Evolutionary conservation across 2,888 invertebrate species (phyloP), one percentile per base, ranked within the genome.

Genomic region (Caenorhabditis sp.): DNA sequence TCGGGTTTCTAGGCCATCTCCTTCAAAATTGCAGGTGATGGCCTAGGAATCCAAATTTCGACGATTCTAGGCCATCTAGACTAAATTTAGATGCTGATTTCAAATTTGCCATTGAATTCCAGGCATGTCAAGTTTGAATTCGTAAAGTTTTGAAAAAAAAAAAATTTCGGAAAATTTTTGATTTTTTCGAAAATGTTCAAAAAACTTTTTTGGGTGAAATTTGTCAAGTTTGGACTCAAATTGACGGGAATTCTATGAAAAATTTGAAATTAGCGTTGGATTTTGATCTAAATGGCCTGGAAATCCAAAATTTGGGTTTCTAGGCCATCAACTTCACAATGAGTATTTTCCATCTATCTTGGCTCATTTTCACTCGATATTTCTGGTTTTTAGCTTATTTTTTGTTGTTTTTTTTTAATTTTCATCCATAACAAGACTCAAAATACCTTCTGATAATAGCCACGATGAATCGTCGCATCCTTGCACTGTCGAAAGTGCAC

Each of bases 401-500:
- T 10, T 38, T 10, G 31, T 35, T 35, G n/a, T n/a, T n/a, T n/a
- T n/a, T n/a, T n/a, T n/a, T n/a, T n/a, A n/a, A n/a, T n/a, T n/a
- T n/a, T n/a, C n/a, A n/a, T n/a, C n/a, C 31, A 31, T 7, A 31
- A 44, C n/a, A 10, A 44, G 3, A 2, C 12, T 47, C 16, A 47
- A 19, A 16, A 12, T 92, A 95, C 96, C 94, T 99, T 99, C 94
- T 99, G 99, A 94, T 98, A 98, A 93, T 99, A 99, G 49, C 99
- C 99, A 91, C 99, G 94, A 49, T 97, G 96, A 89, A 98, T 94
- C 47, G 95, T 94, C 26, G 95, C 94, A 93, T 98, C 97, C 93
- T 96, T 96, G 68, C 96, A 96, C 94, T 98, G 99, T 86, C 99
- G 95, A 94, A 99, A 99, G 93, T 97, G 98, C 6, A 98, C 98